Evolutionary conservation across 2,113 vertebrate species (phyloP), one percentile per base, ranked within the genome.

Genomic region (Stegastes partitus): DNA sequence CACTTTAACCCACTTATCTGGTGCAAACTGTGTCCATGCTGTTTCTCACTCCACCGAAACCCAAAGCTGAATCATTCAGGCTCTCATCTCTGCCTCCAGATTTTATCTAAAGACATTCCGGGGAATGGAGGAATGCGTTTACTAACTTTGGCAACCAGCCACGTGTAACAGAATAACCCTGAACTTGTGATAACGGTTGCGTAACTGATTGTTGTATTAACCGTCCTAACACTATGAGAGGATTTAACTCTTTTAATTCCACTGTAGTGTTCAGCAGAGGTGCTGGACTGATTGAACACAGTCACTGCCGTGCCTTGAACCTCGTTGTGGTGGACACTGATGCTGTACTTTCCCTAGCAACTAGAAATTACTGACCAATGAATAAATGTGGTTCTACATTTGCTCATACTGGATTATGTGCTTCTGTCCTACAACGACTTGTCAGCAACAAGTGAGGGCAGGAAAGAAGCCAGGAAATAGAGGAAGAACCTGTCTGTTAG

Each of bases 351-450:
- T 53, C 15, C n/a, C 8, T 59, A 66, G 1, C 68, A 64, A 64
- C 8, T 59, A 66, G 1, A 70, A 64, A 64, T 69, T 2, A 81
- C 68, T 77, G 74, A 86, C 65, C 56, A 79, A 53, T 77, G 14
- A 90, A 87, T 86, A 89, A 82, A 87, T 23, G 16, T 68, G 23
- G 39, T 45, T 12, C n/a, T 39, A 69, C 37, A 9, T 62, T 25
- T 64, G 31, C 23, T 49, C n/a, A 57, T 51, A 66, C 51, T 34
- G 21, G 49, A 45, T 12, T 62, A 1, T 67, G 57, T 57, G 23
- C 31, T 45, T 72, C 25, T 79, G 26, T 59, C 5, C 64, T 26
- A 56, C 15, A 28, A 1, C 44, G 16, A 1, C 4, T 37, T 25
- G 3, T 44, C 31, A 39, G 1, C 19, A 63, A 28, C 6, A 47